A percentile compares a stretch with the other conserved stretches of the same genome.
These are phyloP conservation scores for Peromyscus attwateri DNA, from an alignment of 2,797 vertebrate species.

Conservation along the genomic window DNA sequence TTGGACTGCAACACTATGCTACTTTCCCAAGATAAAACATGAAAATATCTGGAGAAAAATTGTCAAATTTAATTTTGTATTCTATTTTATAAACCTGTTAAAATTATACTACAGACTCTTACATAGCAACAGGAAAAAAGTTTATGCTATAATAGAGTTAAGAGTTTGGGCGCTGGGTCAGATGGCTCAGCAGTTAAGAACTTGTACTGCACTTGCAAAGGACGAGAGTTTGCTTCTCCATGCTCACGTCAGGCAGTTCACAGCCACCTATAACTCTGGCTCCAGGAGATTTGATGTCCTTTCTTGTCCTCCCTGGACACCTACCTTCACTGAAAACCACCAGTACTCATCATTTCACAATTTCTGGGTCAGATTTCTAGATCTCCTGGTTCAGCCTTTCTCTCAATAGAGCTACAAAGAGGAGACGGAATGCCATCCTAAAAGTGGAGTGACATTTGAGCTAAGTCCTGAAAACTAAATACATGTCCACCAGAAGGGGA, in stretches of 20 bases:
- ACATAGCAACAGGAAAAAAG: background rate
- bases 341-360: background rate
- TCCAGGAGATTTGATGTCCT: background rate
- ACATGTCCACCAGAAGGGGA: background rate
- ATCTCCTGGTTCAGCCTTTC: background rate
- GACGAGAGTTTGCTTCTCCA: background rate
- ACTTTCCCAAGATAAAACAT: background rate
- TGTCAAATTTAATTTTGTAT: conserved; percentile 25
- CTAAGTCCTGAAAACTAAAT: background rate
- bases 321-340: background rate
- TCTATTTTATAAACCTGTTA: background rate
- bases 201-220: background rate
- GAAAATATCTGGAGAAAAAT: background rate
- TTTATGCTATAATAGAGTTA: background rate
- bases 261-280: background rate
- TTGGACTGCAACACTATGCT: background rate
- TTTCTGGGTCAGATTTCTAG: background rate
- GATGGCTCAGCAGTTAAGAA: background rate
- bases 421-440: background rate
- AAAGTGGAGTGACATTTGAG: background rate
- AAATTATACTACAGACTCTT: background rate
- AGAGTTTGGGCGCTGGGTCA: background rate
- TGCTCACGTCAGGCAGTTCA: background rate
- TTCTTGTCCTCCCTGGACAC: background rate
- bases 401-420: background rate